These are phyloP conservation scores for Megaceryle alcyon DNA, from an alignment of 2,797 vertebrate genomes.

Conservation along the genomic window DNA sequence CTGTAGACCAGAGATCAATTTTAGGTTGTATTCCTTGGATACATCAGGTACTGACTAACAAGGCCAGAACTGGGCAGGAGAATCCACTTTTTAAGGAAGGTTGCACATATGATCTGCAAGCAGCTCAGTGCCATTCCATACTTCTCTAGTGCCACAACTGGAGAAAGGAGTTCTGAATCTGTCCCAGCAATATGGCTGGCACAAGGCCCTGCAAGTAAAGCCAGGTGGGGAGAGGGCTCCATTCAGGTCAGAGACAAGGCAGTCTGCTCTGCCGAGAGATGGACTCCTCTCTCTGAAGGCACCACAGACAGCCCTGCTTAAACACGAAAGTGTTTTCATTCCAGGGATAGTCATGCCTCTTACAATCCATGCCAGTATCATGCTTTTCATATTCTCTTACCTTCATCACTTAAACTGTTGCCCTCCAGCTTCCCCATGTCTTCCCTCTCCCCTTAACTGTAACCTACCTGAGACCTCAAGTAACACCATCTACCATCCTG, in stretches of 20 bases:
- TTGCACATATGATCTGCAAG: not conserved
- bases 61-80: constrained; percentile 31
- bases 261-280: not conserved
- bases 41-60: constrained; percentile 25
- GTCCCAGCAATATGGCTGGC: not conserved
- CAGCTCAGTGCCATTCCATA: constrained; percentile 16
- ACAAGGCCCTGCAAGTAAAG: constrained; percentile 38
- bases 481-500: not conserved
- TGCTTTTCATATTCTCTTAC: constrained; percentile 60
- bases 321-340: constrained; percentile 47
- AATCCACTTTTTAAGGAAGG: constrained; percentile 37
- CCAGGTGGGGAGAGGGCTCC: not conserved
- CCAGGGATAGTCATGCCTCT: constrained; percentile 58
- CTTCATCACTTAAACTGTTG: constrained; percentile 49
- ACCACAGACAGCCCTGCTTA: not conserved
- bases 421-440: not conserved
- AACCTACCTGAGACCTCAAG: not conserved
- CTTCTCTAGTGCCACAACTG: constrained; percentile 27
- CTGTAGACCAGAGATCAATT: constrained; percentile 51
- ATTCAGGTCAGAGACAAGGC: not conserved
- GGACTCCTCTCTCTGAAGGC: constrained; percentile 5
- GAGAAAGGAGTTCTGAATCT: constrained; percentile 15
- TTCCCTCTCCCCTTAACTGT: not conserved
- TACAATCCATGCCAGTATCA: constrained; percentile 68
- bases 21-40: constrained; percentile 38